Evolutionary conservation across 2,888 invertebrate species (phyloP).

Genomic region (Pollenia amentaria): DNA sequence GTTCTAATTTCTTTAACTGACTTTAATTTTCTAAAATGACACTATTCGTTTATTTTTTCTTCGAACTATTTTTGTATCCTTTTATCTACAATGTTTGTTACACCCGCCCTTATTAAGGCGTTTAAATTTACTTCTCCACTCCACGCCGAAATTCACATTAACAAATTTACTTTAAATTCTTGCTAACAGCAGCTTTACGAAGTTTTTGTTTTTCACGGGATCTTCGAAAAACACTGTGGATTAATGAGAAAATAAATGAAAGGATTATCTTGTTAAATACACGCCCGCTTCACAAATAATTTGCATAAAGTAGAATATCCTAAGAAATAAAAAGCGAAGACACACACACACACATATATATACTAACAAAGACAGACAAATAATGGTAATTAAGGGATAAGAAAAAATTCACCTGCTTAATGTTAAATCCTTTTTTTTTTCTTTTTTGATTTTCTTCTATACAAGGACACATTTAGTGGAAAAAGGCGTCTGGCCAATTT

Average conservation of each 20-base stretch:
- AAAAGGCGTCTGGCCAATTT: conserved; percentile 30
- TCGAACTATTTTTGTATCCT: neutral
- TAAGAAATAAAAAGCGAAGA: conserved; percentile 41
- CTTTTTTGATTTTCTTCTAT: neutral
- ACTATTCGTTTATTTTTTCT: neutral
- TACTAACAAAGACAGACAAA: conserved; percentile 22
- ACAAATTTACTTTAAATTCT: neutral
- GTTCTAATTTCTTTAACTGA: too few species aligned
- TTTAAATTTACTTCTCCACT: conserved; percentile 3
- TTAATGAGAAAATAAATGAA: conserved; percentile 55
- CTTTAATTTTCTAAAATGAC: too few species aligned
- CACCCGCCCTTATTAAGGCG: conserved; percentile 1
- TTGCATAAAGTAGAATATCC: conserved; percentile 60
- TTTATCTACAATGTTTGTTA: neutral
- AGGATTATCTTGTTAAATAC: conserved; percentile 65
- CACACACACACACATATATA: neutral
- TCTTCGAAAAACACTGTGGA: conserved; percentile 37
- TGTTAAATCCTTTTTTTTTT: conserved; percentile 43
- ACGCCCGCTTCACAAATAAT: conserved; percentile 67
- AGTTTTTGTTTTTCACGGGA: neutral
- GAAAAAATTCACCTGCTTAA: conserved; percentile 61
- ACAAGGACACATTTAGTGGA: neutral
- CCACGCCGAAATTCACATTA: neutral
- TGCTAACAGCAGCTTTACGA: conserved; percentile 6
- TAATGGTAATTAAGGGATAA: conserved; percentile 66